Base-by-base conservation (phyloP, 2,888 invertebrate species). In the Melanostoma scalare region DNA sequence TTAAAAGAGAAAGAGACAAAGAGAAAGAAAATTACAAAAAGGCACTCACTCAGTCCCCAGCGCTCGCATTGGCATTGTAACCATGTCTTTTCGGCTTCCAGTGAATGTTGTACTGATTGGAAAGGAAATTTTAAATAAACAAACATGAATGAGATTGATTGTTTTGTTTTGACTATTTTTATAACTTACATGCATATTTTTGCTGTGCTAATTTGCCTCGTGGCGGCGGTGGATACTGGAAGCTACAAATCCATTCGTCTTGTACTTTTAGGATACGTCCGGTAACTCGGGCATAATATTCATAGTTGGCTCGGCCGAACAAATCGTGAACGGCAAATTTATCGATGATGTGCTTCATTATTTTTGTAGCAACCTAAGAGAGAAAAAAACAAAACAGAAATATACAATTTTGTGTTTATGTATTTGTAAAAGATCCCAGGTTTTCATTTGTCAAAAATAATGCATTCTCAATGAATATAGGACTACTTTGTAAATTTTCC, bases 331-430 rank as follows among this genome's bases (percentile, higher is more conserved):
- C 96, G 77, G 98, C 98, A 93, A 98, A 99, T 92, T 98, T 97
- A 91, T 98, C 98, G 88, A 99, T 99, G 91, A 99, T 94, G 90
- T 98, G 96, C 89, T 98, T 97, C 96, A 99, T 98, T 86, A 99
- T 97, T 88, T 96, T 94, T 42, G 98, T 98, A 86, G 99, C 98
- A 90, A 97, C 96, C 96, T 98, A 90, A 55, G 9, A 31, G 20
- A 2, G 30, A 55, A 31, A 50, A 35, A 48, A 53, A 8, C 61
- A 50, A 35, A 35, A 20, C 6, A 52, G 20, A 60, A 36, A 6
- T 33, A 6, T 10, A 20, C 4, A 6, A 6, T 3, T 2, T 20
- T 2, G 10, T 6, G 10, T 10, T 46, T 46, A 10, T 10, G 44
- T 10, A 20, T 30, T 4, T 2, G 30, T 63, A 10, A 30, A 36